Evolutionary conservation across 1,140 invertebrate species (phyloP), one percentile per base, ranked within the genome.

Genomic region (Pantala flavescens): DNA sequence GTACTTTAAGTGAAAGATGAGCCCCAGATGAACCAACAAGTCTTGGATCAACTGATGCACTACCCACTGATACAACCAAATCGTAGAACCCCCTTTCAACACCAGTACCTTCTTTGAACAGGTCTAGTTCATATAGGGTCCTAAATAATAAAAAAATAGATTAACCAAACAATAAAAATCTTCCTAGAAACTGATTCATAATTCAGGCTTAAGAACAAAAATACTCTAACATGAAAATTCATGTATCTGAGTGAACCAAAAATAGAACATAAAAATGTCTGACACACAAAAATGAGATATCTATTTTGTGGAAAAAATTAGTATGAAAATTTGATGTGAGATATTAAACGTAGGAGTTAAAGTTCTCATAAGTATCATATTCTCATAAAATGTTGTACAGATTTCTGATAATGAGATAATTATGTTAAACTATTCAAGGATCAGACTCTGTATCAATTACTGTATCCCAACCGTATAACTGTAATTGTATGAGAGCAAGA

Each of bases 11-110:
- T 42, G 87, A 87, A 71, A 96, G 82, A 74, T 85, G 86, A 16
- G 89, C 87, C 36, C 82, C 85, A 73, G 82, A 79, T 77, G 84
- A 85, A n/a, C 86, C 87, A 71, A 88, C 81, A 0, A 88, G 79
- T 71, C 83, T 78, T 24, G 81, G 76, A 76, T 95, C 88, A 23
- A 84, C 79, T 87, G 80, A 84, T 76, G 77, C 81, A 76, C 78
- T 85, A 79, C 77, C 88, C n/a, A 90, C 92, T 79, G 86, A 91
- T 10, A 98, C 79, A 0, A 88, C 88, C 5, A 96, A 84, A 76
- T 90, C 90, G 83, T 98, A 98, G 79, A 94, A 88, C 24, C 95
- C 96, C 77, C 92, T 87, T 11, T 89, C 87, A 36, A 92, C 89
- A 76, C 93, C 94, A 23, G 89, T 87, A 77, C 91, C 87, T 84